These are phyloP conservation scores for Euborellia annulipes DNA, from an alignment of 1,140 invertebrate species.

Conservation along the genomic window DNA sequence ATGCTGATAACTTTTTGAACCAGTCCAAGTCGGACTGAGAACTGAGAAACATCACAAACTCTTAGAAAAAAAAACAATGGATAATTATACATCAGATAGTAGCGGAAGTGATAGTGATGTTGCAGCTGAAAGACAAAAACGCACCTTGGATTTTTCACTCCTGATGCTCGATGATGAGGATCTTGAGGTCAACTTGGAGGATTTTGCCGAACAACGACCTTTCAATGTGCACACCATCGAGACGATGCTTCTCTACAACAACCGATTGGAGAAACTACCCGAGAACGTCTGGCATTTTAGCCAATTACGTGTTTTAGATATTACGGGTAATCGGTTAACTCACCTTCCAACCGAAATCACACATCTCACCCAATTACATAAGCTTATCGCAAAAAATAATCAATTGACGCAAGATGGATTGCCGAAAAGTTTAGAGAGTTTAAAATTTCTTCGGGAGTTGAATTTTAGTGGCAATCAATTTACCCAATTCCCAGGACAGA, in stretches of 20 bases:
- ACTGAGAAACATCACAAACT: no score
- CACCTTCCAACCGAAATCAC: constrained; percentile 57
- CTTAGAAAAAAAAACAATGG: no score
- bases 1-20: no score
- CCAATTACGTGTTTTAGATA: constrained; percentile 58
- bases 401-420: constrained; percentile 59
- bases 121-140: constrained; percentile 28
- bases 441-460: constrained; percentile 51
- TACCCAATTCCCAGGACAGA: constrained; percentile 66
- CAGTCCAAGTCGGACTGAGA: no score
- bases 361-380: constrained; percentile 47
- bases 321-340: constrained; percentile 74
- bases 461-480: constrained; percentile 87
- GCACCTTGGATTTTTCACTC: constrained; percentile 51
- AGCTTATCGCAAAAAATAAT: constrained; percentile 79
- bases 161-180: constrained; percentile 39
- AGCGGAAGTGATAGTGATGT: constrained; percentile 50
- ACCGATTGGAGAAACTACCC: constrained; percentile 39
- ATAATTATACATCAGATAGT: constrained; percentile 62
- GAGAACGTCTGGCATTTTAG: constrained; percentile 39
- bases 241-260: constrained; percentile 53
- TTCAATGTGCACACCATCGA: constrained; percentile 45
- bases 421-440: constrained; percentile 60
- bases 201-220: constrained; percentile 32
- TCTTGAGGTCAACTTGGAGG: constrained; percentile 38